Base-by-base conservation (phyloP, 2,797 vertebrate species). In the Rallus crepitans region DNA sequence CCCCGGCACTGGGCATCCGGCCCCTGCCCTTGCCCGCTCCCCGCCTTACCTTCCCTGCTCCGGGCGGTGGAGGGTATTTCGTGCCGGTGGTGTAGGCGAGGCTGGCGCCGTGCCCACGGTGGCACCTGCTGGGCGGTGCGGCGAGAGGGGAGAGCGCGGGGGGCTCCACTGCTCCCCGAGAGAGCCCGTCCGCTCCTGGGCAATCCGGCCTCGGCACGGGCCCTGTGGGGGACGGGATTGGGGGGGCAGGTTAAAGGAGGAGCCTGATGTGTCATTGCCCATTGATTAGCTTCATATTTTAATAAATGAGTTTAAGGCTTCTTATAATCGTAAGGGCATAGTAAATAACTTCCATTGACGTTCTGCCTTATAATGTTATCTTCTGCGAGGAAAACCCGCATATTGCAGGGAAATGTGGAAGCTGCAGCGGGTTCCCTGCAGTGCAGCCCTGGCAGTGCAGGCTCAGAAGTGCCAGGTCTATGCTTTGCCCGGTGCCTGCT, bases 321-420 rank as follows among this genome's bases (percentile, higher is more conserved):
- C 4, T 15, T 68, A 2, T 7, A 5, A 8, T 7, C 1, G 2
- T 25, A 1, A 21, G n/a, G 20, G 1, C 6, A 0, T 4, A 1
- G 6, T 28, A 2, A 76, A 13, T 3, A 3, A 2, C 28, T 63
- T 50, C 18, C 20, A 12, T 40, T 28, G 19, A 4, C 6, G 45
- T 20, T 25, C 30, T 53, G 72, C 7, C 31, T 53, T 3, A 35
- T 39, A 30, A 11, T 16, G 57, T 56, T 12, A 6, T 37, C 2
- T 45, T 7, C 12, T 6, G 70, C 9, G 86, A 35, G 30, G 80
- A 7, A 37, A 33, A 9, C 3, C 9, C 57, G 3, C 11, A 2
- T 19, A 27, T 75, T 47, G 90, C 72, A 45, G 89, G 8, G 59
- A 20, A 23, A 8, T 1, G 66, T 8, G 53, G 9, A 66, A 61